These are phyloP conservation scores for Oscheius myriophilus DNA, from an alignment of 2,888 invertebrate species.

Conservation along the genomic window DNA sequence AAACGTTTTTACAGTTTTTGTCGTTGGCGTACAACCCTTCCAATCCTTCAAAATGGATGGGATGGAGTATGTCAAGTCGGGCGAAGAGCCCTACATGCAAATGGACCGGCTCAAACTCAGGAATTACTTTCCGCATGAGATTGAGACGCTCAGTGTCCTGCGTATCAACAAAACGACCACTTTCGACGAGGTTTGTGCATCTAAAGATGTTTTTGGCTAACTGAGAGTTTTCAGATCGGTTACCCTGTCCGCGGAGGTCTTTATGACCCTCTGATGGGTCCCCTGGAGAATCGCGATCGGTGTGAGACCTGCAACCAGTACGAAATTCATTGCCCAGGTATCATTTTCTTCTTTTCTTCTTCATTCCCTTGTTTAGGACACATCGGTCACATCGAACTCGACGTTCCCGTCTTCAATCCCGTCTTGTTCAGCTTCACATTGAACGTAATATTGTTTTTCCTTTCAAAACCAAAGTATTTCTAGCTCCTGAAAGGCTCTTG, in stretches of 20 bases:
- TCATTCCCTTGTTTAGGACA: slow-evolving; percentile 81
- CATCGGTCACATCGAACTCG: slow-evolving; percentile 90
- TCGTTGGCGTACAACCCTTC: background rate
- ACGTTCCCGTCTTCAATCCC: slow-evolving; percentile 89
- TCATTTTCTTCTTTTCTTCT: slow-evolving; percentile 66
- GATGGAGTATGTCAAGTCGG: slow-evolving; percentile 39
- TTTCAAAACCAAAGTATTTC: slow-evolving; percentile 22
- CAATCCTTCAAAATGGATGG: slow-evolving; percentile 25
- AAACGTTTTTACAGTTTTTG: too few species aligned
- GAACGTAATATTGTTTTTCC: slow-evolving; percentile 73
- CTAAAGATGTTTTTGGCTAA: background rate
- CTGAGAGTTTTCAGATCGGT: slow-evolving; percentile 52
- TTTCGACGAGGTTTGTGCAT: slow-evolving; percentile 64
- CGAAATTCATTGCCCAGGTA: slow-evolving; percentile 51
- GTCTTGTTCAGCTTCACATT: slow-evolving; percentile 83
- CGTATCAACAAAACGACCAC: slow-evolving; percentile 65
- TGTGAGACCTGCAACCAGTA: slow-evolving; percentile 65
- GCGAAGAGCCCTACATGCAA: slow-evolving; percentile 61
- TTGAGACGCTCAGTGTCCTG: slow-evolving; percentile 64
- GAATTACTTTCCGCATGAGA: slow-evolving; percentile 64
- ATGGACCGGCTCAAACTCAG: slow-evolving; percentile 61
- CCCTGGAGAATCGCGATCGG: slow-evolving; percentile 48
- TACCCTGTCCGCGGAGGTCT: slow-evolving; percentile 79
- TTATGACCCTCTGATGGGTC: slow-evolving; percentile 86
- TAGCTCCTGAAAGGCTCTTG: slow-evolving; percentile 73